Conservation (phyloP, 1,140 invertebrate genomes). For the Atta cephalotes region DNA sequence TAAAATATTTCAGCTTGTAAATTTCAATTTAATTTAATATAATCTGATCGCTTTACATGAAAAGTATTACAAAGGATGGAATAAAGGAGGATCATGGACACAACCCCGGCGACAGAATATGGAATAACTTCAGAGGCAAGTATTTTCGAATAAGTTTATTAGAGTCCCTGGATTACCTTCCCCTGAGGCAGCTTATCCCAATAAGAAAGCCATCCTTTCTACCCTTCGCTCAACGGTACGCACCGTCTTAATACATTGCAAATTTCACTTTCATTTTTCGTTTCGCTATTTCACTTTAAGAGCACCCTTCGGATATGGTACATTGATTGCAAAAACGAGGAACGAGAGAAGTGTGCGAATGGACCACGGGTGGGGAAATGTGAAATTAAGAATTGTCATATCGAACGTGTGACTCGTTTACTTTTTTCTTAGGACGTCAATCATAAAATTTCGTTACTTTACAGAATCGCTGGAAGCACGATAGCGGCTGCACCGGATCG, state of each 20-base stretch:
- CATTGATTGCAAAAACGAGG: conserved; percentile 70
- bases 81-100: conserved; percentile 18
- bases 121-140: conserved; percentile 46
- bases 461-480: conserved; percentile 32
- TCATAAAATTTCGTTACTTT: conserved; percentile 25
- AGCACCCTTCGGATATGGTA: conserved; percentile 78
- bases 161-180: conserved; percentile 73
- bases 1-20: conserved; percentile 21
- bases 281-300: conserved; percentile 73
- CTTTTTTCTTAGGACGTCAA: conserved; percentile 33
- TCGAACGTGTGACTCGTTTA: conserved; percentile 55
- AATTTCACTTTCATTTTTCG: conserved; percentile 59
- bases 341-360: conserved; percentile 67
- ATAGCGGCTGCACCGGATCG: conserved; percentile 12
- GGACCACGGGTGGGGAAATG: conserved; percentile 33
- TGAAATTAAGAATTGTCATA: conserved; percentile 52
- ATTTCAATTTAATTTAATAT: conserved; percentile 38
- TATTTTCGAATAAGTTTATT: conserved; percentile 75
- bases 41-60: conserved; percentile 28
- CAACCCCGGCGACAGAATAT: conserved; percentile 6
- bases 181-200: conserved; percentile 72
- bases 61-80: conserved; percentile 52
- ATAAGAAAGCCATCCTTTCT: conserved; percentile 72
- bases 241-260: conserved; percentile 51
- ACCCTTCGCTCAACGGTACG: conserved; percentile 47